Percentiles rank a stretch among this genome's conserved stretches.
Evolutionary conservation across 2,888 invertebrate genomes (phyloP).

Genomic region (Hyalella azteca): DNA sequence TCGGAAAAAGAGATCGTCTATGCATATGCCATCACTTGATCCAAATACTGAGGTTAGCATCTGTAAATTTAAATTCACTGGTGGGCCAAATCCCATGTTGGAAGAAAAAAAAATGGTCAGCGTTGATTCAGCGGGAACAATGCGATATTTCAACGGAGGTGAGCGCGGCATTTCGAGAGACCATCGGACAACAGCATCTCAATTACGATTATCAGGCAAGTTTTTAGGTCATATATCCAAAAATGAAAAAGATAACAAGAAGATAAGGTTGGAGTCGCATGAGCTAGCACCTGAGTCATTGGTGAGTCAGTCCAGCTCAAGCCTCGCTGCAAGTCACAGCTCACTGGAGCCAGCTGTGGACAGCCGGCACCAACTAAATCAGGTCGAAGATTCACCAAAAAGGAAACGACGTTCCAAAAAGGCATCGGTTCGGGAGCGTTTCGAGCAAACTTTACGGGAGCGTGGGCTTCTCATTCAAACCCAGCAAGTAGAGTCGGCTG

Average conservation of each 20-base stretch:
- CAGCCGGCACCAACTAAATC: slow-evolving; percentile 12
- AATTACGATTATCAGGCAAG: slow-evolving; percentile 50
- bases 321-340: slow-evolving; percentile 46
- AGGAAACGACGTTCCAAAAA: slow-evolving; percentile 83
- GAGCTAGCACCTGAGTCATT: slow-evolving; percentile 26
- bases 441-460: slow-evolving; percentile 90
- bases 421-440: slow-evolving; percentile 71
- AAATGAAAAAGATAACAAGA: slow-evolving; percentile 56
- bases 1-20: slow-evolving; percentile 52
- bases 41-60: slow-evolving; percentile 72
- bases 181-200: slow-evolving; percentile 24
- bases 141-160: slow-evolving; percentile 70
- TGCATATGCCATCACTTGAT: slow-evolving; percentile 54
- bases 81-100: slow-evolving; percentile 84
- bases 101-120: slow-evolving; percentile 92
- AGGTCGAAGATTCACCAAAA: slow-evolving; percentile 55
- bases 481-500: slow-evolving; percentile 88
- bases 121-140: slow-evolving; percentile 87
- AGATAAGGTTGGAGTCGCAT: slow-evolving; percentile 56
- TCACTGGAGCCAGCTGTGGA: slow-evolving; percentile 38
- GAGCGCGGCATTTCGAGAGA: slow-evolving; percentile 39
- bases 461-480: slow-evolving; percentile 92
- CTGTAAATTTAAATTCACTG: slow-evolving; percentile 92
- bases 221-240: slow-evolving; percentile 56
- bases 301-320: slow-evolving; percentile 37